Base-by-base conservation (phyloP, 2,797 vertebrate genomes). In the Fringilla coelebs region DNA sequence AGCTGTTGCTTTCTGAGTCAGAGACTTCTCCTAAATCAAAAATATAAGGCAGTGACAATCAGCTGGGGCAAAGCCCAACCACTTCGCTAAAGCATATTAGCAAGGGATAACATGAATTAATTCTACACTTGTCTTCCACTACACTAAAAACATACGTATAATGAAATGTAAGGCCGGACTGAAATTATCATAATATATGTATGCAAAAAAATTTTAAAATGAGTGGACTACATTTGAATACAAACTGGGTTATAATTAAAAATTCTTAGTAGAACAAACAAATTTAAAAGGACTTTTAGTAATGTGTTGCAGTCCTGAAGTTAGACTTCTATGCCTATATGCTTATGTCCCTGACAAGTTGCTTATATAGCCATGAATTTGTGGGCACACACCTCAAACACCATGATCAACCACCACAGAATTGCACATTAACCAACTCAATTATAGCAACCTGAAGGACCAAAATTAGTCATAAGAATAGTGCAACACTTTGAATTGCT, bases 1-100 rank as follows among this genome's bases (percentile, higher is more conserved):
- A 99, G 87, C 99, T 99, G 98, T 99, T 99, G 97, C 99, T 99
- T 85, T 99, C 99, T 0, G 99, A 99, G 89, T 99, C 99, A 5
- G 99, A 99, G 55, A 99, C 99, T 96, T 99, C 99, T 28, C 99
- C 99, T 99, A 96, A 83, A 97, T 93, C 13, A 73, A 80, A 97
- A 92, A 54, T 7, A 85, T 17, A 90, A 60, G 49, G 28, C 49
- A 46, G 76, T 68, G 36, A 89, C 13, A 36, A n/a, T 71, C 18
- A 40, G 5, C 34, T 48, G 24, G 9, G 22, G 19, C 49, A 89
- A 90, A 89, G 65, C 34, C 31, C 48, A 94, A 73, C 12, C 12
- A 48, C 63, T 73, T 76, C 16, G 61, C 11, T 46, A 29, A 3
- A 46, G 34, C 13, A 24, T 5, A 45, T 28, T 32, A 84, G 58